Evolutionary conservation across 92 coral and sea anemone species (phyloP), one percentile per base, ranked within the genome.

Genomic region (Zoanthus sociatus): DNA sequence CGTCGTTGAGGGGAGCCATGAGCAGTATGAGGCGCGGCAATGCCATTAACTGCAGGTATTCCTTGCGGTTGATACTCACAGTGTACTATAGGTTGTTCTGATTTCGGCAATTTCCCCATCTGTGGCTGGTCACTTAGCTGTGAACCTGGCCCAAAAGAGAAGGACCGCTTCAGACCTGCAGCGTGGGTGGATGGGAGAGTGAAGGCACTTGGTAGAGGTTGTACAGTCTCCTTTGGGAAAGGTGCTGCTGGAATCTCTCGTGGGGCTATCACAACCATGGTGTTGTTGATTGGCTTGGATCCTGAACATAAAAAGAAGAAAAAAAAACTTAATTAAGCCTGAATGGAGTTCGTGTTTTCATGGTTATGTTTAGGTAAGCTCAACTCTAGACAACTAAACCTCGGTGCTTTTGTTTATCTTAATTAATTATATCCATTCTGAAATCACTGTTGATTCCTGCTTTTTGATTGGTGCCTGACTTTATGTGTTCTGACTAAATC

Each of bases 231-330:
- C 63, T 66, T 73, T 10, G 85, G 63, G 17, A 71, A 31, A 15
- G 73, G 84, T 58, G 72, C 32, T 18, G 85, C 0, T 2, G 84
- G n/a, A 5, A 68, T 46, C 46, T 81, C 85, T 45, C 85, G 76
- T 0, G 85, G 85, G 64, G 85, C 85, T 18, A 81, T 81, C 15
- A 81, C 85, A 26, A 81, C 85, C 85, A 81, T 81, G 12, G 85
- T 81, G 33, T 81, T 71, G 73, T 81, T 81, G 51, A 71, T 31
- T 64, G 85, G 85, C 1, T 81, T 66, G 21, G 85, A 81, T 21
- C 85, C 85, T 81, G 75, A 26, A 33, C 46, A 30, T 50, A 50
- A 11, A 7, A 46, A 58, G 20, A 78, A 9, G 30, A 15, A 54
- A 77, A 53, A 32, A 5, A 6, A 55, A n/a, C 31, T 15, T 45